Evolutionary conservation across 2,113 vertebrate species (phyloP), one percentile per base, ranked within the genome.

Genomic region (Alosa alosa): DNA sequence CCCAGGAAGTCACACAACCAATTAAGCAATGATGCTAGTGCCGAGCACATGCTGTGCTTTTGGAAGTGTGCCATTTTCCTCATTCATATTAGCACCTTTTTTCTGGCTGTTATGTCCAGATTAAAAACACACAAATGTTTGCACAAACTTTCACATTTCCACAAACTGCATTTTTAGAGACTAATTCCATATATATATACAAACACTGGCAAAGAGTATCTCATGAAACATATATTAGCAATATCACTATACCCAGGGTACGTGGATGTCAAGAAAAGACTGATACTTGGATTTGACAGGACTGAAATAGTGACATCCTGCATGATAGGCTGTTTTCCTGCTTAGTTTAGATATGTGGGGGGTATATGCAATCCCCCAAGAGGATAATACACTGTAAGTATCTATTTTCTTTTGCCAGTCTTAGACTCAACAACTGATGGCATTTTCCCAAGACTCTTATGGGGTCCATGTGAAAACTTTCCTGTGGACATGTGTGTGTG

Each of bases 231-330:
- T 78, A 39, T 78, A 11, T 78, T 78, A 78, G 72, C 72, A 78
- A 78, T 78, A 78, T 78, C 72, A 78, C 72, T 17, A 36, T 78
- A 78, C 72, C 72, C 72, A 78, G 31, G 72, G 72, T 39, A 78
- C 39, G 72, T 78, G 31, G 72, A 78, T 78, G 72, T 78, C 72
- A 78, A 72, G n/a, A 72, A 15, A 78, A 36, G 72, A 41, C 36
- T 31, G 39, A 31, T 78, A 78, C 36, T 75, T 75, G 72, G 72
- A 78, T 78, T 78, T 36, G 13, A 39, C 11, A 39, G 36, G 72
- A 78, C 72, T 78, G 72, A 78, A 78, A 39, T 78, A 78, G 72
- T 78, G 72, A 78, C 72, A 78, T 78, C 9, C 64, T 72, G 64
- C 64, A 72, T 72, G 64, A 72, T 72, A 72, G 72, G 31, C 72